Conservation (phyloP, 2,888 invertebrate genomes). For the Macrosoma leucophasiata region DNA sequence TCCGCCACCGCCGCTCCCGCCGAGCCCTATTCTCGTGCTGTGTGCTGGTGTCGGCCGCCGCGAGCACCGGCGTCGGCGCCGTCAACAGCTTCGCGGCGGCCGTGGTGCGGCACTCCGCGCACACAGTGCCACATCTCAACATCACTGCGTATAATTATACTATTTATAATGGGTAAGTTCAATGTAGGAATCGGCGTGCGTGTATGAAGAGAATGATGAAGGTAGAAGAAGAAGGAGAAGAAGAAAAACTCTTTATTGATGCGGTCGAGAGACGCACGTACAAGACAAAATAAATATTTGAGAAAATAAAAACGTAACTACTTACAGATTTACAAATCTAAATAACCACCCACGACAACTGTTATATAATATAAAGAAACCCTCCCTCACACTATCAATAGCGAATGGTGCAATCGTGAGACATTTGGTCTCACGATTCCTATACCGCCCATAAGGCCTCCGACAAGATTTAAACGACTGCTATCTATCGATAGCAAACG, state of each 20-base stretch:
- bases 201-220: neutral
- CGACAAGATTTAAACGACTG: too few relatives aligned
- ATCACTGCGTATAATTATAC: conserved; percentile 56
- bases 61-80: conserved; percentile 61
- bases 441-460: too few relatives aligned
- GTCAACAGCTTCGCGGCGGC: conserved; percentile 64
- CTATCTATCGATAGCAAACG: too few relatives aligned
- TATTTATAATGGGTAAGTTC: conserved; percentile 54
- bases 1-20: conserved; percentile 48
- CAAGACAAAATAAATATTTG: too few relatives aligned
- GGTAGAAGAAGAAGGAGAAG: neutral
- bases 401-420: too few relatives aligned
- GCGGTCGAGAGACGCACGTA: too few relatives aligned
- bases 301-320: too few relatives aligned
- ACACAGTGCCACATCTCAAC: conserved; percentile 50
- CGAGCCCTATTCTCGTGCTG: conserved; percentile 56
- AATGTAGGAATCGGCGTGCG: neutral
- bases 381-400: too few relatives aligned
- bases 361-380: too few relatives aligned
- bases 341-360: too few relatives aligned
- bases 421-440: too few relatives aligned
- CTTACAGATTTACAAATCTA: too few relatives aligned
- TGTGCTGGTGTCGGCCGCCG: conserved; percentile 48
- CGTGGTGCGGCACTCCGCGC: conserved; percentile 52
- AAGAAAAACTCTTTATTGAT: neutral